A percentile compares a stretch with the other conserved stretches of the same genome.
phyloP scores from a whole-genome alignment of 2,888 invertebrate genomes.

The Macropis europaea region DNA sequence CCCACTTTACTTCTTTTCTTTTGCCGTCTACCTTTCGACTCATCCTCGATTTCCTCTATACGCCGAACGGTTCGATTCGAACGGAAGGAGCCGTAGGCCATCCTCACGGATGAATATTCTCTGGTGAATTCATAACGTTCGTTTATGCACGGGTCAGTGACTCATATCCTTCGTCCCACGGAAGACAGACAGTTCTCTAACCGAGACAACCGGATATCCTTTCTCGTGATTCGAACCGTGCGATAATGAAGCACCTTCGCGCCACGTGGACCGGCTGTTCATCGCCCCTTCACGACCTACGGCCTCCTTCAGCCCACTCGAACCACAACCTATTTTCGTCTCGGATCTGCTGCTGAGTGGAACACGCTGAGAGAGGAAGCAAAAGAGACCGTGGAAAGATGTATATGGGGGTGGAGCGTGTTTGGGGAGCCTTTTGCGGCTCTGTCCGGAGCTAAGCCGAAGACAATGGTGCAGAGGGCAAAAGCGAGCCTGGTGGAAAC shows the following conservation, averaged over 20 bases:
- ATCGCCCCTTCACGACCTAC: constrained; percentile 41
- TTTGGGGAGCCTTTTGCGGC: constrained; percentile 53
- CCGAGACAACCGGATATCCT: not conserved
- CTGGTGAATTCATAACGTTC: constrained; percentile 67
- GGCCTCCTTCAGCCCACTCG: constrained; percentile 50
- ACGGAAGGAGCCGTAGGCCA: constrained; percentile 19
- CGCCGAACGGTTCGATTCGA: constrained; percentile 45
- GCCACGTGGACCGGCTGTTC: constrained; percentile 1
- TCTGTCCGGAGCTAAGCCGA: constrained; percentile 22
- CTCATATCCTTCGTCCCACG: constrained; percentile 54
- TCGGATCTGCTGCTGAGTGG: constrained; percentile 28
- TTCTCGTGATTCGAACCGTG: constrained; percentile 17
- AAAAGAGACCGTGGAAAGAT: constrained; percentile 25
- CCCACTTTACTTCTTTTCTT: constrained; percentile 32
- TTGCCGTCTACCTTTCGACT: constrained; percentile 29
- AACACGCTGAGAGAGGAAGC: not conserved
- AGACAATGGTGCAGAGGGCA: constrained; percentile 59
- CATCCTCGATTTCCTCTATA: constrained; percentile 63
- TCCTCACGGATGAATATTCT: constrained; percentile 58
- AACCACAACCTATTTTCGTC: constrained; percentile 59
- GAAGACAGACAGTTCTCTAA: not conserved
- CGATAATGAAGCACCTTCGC: constrained; percentile 23
- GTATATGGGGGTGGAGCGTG: constrained; percentile 20
- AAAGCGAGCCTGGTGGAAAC: constrained; percentile 30
- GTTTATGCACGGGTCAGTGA: constrained; percentile 66